Percentiles rank a stretch among this genome's conserved stretches.
These are phyloP conservation scores for Megastigmus dorsalis DNA, from an alignment of 2,888 invertebrate genomes.

Conservation along the genomic window DNA sequence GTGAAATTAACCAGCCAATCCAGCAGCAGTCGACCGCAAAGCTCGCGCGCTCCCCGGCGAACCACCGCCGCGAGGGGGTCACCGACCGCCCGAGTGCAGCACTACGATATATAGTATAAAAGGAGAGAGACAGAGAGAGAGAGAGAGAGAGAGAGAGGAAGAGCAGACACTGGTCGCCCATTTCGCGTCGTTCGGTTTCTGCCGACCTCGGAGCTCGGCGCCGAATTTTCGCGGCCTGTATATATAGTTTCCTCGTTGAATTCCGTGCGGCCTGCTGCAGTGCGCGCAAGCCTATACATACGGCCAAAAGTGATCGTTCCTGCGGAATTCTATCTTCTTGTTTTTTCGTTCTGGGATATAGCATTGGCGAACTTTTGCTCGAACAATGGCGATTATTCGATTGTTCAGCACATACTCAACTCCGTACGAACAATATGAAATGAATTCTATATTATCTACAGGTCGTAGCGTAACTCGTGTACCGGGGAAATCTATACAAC, in stretches of 20 bases:
- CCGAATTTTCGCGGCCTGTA: slow-evolving; percentile 55
- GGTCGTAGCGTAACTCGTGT: too few species aligned
- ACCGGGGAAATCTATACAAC: too few species aligned
- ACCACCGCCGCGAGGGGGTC: slow-evolving; percentile 57
- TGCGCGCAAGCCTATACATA: too few species aligned
- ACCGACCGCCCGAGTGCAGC: slow-evolving; percentile 48
- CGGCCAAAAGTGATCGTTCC: background rate
- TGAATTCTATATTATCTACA: too few species aligned
- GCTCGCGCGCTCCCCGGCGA: too few species aligned
- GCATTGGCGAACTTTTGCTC: background rate
- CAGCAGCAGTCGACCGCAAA: slow-evolving; percentile 69
- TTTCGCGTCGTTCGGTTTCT: background rate
- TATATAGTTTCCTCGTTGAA: background rate
- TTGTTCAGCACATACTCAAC: background rate
- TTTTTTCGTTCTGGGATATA: too few species aligned
- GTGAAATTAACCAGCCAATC: slow-evolving; percentile 72
- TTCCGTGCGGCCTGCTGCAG: too few species aligned
- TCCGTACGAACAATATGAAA: slow-evolving; percentile 15
- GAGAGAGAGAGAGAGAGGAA: too few species aligned
- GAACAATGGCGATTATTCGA: slow-evolving; percentile 3
- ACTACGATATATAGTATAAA: too few species aligned
- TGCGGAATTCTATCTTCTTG: background rate
- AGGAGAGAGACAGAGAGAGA: too few species aligned
- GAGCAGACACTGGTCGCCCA: too few species aligned
- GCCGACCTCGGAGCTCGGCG: slow-evolving; percentile 11